A percentile compares a stretch with the other conserved stretches of the same genome.
Evolutionary conservation across 2,113 vertebrate species (phyloP).

Genomic region (Gorsachius goisagi): DNA sequence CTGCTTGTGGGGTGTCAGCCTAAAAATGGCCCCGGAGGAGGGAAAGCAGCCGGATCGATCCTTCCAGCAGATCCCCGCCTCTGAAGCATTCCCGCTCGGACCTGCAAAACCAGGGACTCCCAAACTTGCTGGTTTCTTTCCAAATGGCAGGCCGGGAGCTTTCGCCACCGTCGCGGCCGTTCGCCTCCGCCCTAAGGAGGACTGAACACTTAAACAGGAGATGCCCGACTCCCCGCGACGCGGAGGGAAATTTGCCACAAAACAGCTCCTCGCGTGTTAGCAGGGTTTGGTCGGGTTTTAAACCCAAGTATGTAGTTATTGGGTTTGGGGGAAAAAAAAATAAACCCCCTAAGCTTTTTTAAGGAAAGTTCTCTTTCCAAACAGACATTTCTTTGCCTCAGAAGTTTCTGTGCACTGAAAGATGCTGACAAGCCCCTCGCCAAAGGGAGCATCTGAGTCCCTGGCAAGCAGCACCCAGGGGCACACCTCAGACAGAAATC

Average conservation of each 20-base stretch:
- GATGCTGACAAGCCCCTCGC: background rate
- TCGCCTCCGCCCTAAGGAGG: fast-evolving
- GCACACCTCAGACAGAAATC: background rate
- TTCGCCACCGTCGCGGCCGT: fast-evolving
- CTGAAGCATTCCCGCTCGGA: background rate
- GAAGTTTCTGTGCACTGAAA: background rate
- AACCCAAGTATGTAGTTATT: background rate
- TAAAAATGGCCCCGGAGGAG: background rate
- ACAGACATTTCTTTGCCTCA: background rate
- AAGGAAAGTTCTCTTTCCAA: background rate
- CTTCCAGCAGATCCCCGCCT: background rate
- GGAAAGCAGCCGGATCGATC: background rate
- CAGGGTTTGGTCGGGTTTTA: too few species aligned
- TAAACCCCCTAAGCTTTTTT: background rate
- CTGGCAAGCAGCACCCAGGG: background rate
- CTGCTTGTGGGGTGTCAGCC: conserved; percentile 56
- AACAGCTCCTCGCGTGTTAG: background rate
- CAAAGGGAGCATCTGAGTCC: background rate
- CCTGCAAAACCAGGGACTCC: background rate
- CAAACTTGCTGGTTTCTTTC: background rate
- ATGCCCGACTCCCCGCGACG: background rate
- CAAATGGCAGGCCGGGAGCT: background rate
- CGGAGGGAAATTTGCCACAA: too few species aligned
- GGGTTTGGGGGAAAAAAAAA: background rate
- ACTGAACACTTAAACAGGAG: fast-evolving